These are phyloP conservation scores for Amphiprion percula DNA, from an alignment of 2,113 vertebrate species.

Conservation along the genomic window DNA sequence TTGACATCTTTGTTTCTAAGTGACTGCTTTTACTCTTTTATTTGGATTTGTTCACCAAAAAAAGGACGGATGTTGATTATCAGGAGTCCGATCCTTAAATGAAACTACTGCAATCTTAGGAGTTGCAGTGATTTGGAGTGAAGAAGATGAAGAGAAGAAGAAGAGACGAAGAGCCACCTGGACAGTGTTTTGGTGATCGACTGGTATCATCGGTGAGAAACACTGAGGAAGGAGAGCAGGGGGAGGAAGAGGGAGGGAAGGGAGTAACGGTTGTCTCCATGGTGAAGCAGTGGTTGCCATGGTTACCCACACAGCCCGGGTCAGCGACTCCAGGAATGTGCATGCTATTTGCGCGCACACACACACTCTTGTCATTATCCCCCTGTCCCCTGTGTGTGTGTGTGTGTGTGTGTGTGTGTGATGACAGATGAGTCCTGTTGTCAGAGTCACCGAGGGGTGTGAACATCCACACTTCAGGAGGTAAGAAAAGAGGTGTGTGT, in stretches of 20 bases:
- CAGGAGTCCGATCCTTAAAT: background rate
- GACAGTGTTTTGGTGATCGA: slow-evolving; percentile 24
- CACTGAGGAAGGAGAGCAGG: slow-evolving; percentile 26
- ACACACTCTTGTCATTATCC: slow-evolving; percentile 61
- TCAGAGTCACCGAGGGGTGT: slow-evolving; percentile 68
- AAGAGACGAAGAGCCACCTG: slow-evolving; percentile 55
- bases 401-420: slow-evolving; percentile 51
- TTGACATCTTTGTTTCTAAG: background rate
- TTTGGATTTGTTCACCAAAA: background rate
- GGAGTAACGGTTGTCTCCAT: slow-evolving; percentile 82
- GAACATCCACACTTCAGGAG: slow-evolving; percentile 72
- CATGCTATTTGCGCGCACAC: slow-evolving; percentile 66
- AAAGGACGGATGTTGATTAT: background rate
- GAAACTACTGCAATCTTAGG: background rate
- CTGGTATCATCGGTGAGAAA: slow-evolving; percentile 40
- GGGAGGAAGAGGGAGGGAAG: slow-evolving; percentile 62
- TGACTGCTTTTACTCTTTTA: background rate
- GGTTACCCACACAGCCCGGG: slow-evolving; percentile 81
- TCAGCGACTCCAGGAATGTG: slow-evolving; percentile 81
- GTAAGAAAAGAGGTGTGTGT: slow-evolving; percentile 62
- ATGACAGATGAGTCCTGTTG: slow-evolving; percentile 74
- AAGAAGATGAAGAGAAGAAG: background rate
- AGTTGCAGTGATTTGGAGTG: background rate
- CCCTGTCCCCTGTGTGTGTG: slow-evolving; percentile 40
- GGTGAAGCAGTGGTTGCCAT: slow-evolving; percentile 81